Percentiles rank a stretch among this genome's conserved stretches.
phyloP scores from a whole-genome alignment of 2,888 invertebrate species.

The Teleogryllus oceanicus region DNA sequence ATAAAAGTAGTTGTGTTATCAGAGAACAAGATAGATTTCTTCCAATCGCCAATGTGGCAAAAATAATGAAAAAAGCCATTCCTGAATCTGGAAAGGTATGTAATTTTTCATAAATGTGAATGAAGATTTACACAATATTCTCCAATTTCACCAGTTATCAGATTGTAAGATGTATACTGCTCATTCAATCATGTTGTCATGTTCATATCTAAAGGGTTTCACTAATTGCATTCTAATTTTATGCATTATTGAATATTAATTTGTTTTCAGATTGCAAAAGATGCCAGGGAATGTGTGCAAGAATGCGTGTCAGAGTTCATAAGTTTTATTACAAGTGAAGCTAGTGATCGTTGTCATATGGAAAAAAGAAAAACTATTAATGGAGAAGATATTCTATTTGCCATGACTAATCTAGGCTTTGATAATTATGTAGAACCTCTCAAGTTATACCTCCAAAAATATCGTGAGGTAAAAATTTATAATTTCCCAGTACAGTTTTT shows the following conservation, averaged over 20 bases:
- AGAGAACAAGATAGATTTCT: slow-evolving; percentile 93
- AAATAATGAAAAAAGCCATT: slow-evolving; percentile 98
- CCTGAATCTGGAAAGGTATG: slow-evolving; percentile 85
- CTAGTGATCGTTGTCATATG: slow-evolving; percentile 93
- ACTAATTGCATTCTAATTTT: too few species aligned
- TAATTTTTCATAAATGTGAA: background rate
- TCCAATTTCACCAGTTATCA: background rate
- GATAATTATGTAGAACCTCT: slow-evolving; percentile 97
- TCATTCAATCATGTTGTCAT: too few species aligned
- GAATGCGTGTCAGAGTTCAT: slow-evolving; percentile 99
- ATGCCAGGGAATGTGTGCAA: slow-evolving; percentile 97
- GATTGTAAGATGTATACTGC: too few species aligned
- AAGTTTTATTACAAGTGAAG: slow-evolving; percentile 98
- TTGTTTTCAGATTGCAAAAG: slow-evolving; percentile 79
- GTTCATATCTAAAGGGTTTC: too few species aligned
- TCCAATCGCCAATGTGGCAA: slow-evolving; percentile 97
- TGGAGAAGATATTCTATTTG: slow-evolving; percentile 95
- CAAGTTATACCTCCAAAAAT: slow-evolving; percentile 91
- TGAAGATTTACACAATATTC: background rate
- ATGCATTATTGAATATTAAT: too few species aligned
- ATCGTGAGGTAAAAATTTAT: slow-evolving; percentile 68
- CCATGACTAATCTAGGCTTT: slow-evolving; percentile 93
- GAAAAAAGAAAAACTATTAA: slow-evolving; percentile 99
- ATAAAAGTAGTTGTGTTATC: slow-evolving; percentile 64
- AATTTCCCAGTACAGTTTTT: too few species aligned